Evolutionary conservation across 2,113 vertebrate genomes (phyloP).

Genomic region (Phylloscopus trochilus): DNA sequence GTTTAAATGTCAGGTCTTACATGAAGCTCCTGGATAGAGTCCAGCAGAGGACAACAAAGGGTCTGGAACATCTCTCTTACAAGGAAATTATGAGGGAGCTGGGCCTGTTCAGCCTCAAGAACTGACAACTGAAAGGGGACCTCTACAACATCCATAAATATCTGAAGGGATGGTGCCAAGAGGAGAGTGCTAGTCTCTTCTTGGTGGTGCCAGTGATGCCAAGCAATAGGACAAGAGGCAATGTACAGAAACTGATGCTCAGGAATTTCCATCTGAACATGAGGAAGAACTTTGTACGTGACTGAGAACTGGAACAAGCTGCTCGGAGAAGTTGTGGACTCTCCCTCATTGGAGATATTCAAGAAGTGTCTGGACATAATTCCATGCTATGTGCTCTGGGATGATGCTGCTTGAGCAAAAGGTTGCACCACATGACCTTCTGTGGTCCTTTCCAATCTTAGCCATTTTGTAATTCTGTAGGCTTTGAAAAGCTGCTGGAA

Average conservation of each 20-base stretch:
- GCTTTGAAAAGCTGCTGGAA: background rate
- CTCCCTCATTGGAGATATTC: background rate
- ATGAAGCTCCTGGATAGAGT: background rate
- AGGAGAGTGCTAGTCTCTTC: background rate
- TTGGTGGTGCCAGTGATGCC: background rate
- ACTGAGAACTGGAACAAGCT: background rate
- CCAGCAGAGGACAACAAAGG: background rate
- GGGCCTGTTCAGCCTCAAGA: background rate
- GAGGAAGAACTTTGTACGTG: background rate
- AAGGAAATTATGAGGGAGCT: background rate
- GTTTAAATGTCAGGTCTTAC: background rate
- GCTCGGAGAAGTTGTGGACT: background rate
- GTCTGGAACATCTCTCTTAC: background rate
- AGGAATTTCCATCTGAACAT: background rate
- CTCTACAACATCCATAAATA: background rate
- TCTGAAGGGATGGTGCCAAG: background rate
- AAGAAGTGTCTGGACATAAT: background rate
- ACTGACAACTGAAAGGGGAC: background rate
- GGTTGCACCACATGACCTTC: background rate
- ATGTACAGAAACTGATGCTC: background rate
- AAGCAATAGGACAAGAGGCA: background rate
- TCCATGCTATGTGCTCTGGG: background rate
- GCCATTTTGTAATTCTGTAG: background rate
- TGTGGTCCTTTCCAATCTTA: background rate
- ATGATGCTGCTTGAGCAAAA: background rate